Base-by-base conservation (phyloP, 1,140 invertebrate genomes). In the Diploscapter pachys region DNA sequence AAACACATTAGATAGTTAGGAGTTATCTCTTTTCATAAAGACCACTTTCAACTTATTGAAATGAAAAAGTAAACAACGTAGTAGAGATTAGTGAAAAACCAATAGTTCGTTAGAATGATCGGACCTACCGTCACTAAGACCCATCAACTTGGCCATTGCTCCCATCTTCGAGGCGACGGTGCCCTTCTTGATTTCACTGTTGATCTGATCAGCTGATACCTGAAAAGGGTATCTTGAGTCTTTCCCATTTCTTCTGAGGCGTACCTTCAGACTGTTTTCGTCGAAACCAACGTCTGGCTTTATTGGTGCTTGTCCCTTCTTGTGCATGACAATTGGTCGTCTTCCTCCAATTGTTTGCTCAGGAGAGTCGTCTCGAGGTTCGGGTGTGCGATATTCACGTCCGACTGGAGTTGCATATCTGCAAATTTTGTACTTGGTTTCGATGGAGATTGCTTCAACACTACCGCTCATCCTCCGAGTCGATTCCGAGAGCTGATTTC, bases 331-430 rank as follows among this genome's bases (percentile, higher is more conserved):
- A 70, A 70, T 70, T 13, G 68, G 68, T 61, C 68, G 68, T 49
- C 68, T 49, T 61, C 63, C 56, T 61, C 68, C 68, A 50, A 70
- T 56, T 61, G 53, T 56, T 13, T 61, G 68, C 54, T 70, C 68
- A 50, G 68, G 68, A n/a, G 68, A 70, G 56, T 70, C 68, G 68
- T 70, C 68, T 61, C 68, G 55, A 6, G 68, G 68, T 61, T 70
- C 68, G 48, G 68, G 68, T 13, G 68, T 70, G n/a, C 55, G 55
- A 51, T 61, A 70, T 61, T 59, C 50, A 49, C 31, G 50, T 48
- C 5, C 50, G 62, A 5, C 4, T n/a, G n/a, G 50, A 5, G 5
- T 6, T 63, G n/a, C 62, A n/a, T 48, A 5, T 5, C n/a, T 31
- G 31, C 31, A 31, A 31, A 31, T 31, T 1, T 31, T 31, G 31